Evolutionary conservation across 1,140 invertebrate species (phyloP).

Genomic region (Bombyx mori): ASM3026992v2 NC_085115.1:9655001-9655500

Average conservation of each 20-base stretch:
- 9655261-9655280: conserved; percentile 70
- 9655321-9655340: too few species aligned
- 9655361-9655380: conserved; percentile 21
- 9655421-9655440: conserved; percentile 46
- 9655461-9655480: conserved; percentile 59
- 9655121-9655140: conserved; percentile 61
- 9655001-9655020: conserved; percentile 4
- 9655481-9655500: conserved; percentile 55
- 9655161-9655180: conserved; percentile 37
- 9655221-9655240: conserved; percentile 61
- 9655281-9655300: conserved; percentile 6
- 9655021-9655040: conserved; percentile 33
- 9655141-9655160: conserved; percentile 43
- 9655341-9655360: too few species aligned
- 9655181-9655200: conserved; percentile 33
- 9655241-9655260: conserved; percentile 69
- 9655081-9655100: conserved; percentile 69
- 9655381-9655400: conserved; percentile 5
- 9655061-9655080: conserved; percentile 57
- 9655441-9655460: conserved; percentile 55
- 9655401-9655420: conserved; percentile 35
- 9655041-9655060: conserved; percentile 34
- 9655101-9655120: conserved; percentile 69
- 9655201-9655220: conserved; percentile 36
- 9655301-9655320: too few species aligned